Evolutionary conservation across 2,888 invertebrate genomes (phyloP), one percentile per base, ranked within the genome.

Genomic region (Pristionchus arcanus): DNA sequence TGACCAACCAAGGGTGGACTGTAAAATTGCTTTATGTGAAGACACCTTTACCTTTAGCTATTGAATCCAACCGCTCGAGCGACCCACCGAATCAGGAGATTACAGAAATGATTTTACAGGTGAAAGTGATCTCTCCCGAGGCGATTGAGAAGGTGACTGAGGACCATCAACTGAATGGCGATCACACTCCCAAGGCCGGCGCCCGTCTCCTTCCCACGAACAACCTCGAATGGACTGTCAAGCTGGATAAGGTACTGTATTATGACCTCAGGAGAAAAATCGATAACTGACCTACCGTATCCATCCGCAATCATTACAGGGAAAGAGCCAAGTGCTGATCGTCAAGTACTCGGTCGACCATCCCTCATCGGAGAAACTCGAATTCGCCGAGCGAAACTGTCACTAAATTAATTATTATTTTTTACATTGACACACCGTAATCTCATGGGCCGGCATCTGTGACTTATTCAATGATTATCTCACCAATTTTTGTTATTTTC

Each of bases 191-290:
- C 59, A 63, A 68, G 28, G 42, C 89, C 13, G 89, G 89, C 59
- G 66, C 34, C 16, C 16, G 89, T 31, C 59, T 84, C 7, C 84
- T 89, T 0, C 84, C 83, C 19, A 87, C 90, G 86, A 91, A 93
- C 90, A 92, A 92, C 83, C 87, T 93, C 49, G 93, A 93, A 89
- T 93, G 92, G 92, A 93, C 93, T 81, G 91, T 92, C 37, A 90
- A 90, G 87, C 63, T 92, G 87, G 91, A 81, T 0, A 89, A 89
- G 89, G 83, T 83, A 28, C 81, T 0, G 81, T 49, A 71, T 31
- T 68, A 7, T 3, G 68, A 19, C 5, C 31, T 68, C 13, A 5
- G 9, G 16, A 68, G 11, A 34, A 16, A 1, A 74, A 74, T 74
- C 37, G 25, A 74, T 37, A 37, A 74, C 25, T 21, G 21, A 37